Conservation (phyloP, 2,113 vertebrate species). For the Elachura formosa region DNA sequence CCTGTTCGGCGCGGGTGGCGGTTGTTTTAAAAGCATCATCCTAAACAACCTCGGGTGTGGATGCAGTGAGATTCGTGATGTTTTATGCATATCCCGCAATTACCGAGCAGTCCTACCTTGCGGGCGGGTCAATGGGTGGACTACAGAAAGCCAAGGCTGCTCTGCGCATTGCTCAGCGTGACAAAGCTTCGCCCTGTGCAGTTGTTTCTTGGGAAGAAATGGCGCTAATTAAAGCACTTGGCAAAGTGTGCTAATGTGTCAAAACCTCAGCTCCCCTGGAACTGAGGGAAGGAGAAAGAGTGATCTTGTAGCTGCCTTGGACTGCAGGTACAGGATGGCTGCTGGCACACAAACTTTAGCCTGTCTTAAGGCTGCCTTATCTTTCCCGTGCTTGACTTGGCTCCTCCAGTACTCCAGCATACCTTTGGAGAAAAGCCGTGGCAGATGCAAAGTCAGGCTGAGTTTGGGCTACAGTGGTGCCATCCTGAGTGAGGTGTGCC, state of each 20-base stretch:
- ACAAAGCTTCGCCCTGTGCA: background rate
- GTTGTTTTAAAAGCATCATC: accelerated
- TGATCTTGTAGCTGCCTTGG: background rate
- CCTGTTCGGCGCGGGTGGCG: accelerated
- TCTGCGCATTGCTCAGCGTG: accelerated
- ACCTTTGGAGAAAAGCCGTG: background rate
- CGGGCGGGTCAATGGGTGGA: background rate
- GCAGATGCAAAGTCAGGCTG: background rate
- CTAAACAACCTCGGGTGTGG: background rate
- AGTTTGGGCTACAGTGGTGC: background rate
- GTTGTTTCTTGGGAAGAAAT: background rate
- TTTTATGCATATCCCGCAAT: accelerated
- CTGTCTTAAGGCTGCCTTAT: background rate
- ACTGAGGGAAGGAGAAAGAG: background rate
- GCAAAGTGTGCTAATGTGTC: background rate
- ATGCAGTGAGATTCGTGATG: accelerated
- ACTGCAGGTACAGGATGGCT: background rate
- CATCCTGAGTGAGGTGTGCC: background rate
- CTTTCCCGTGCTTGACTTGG: accelerated
- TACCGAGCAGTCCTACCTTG: accelerated
- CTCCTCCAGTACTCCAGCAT: background rate
- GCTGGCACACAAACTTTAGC: background rate
- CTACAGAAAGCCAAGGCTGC: background rate
- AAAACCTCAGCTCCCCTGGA: background rate
- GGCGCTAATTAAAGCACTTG: background rate